Conservation (phyloP, 2,888 invertebrate species). For the Dasypogon diadema region DNA sequence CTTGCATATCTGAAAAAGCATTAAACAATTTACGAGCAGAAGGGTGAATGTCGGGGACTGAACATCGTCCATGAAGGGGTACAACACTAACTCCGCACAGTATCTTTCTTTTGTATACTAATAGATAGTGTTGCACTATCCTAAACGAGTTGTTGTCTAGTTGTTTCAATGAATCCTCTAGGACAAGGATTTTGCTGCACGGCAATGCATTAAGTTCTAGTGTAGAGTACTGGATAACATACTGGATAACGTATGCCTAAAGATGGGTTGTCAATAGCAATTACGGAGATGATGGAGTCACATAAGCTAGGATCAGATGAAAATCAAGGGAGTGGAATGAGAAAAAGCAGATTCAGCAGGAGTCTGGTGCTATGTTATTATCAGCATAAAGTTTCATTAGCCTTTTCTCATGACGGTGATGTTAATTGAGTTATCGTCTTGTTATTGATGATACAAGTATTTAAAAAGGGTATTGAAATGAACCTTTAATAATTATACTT, state of each 20-base stretch:
- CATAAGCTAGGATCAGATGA: conserved; percentile 30
- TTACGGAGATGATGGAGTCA: conserved; percentile 38
- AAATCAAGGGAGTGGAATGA: background rate
- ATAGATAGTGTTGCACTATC: conserved; percentile 36
- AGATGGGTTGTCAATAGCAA: conserved; percentile 37
- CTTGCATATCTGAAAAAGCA: conserved; percentile 43
- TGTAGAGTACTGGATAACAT: background rate
- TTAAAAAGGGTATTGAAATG: too few species aligned
- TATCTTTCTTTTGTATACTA: conserved; percentile 37
- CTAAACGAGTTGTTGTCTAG: background rate
- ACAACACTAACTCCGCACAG: background rate
- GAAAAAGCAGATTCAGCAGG: conserved; percentile 14
- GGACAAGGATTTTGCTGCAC: background rate
- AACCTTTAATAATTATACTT: too few species aligned
- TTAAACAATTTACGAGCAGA: conserved; percentile 41
- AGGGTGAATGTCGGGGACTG: conserved; percentile 21
- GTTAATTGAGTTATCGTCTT: conserved; percentile 45
- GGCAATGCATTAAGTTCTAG: background rate
- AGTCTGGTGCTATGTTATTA: conserved; percentile 5
- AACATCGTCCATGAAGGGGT: background rate
- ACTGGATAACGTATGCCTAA: background rate
- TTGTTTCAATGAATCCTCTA: background rate
- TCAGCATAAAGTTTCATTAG: conserved; percentile 40
- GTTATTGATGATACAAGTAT: too few species aligned
- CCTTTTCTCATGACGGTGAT: conserved; percentile 2